Percentiles rank a stretch among this genome's conserved stretches.
These are phyloP conservation scores for Luscinia megarhynchos DNA, from an alignment of 2,797 vertebrate genomes.

Conservation along the genomic window DNA sequence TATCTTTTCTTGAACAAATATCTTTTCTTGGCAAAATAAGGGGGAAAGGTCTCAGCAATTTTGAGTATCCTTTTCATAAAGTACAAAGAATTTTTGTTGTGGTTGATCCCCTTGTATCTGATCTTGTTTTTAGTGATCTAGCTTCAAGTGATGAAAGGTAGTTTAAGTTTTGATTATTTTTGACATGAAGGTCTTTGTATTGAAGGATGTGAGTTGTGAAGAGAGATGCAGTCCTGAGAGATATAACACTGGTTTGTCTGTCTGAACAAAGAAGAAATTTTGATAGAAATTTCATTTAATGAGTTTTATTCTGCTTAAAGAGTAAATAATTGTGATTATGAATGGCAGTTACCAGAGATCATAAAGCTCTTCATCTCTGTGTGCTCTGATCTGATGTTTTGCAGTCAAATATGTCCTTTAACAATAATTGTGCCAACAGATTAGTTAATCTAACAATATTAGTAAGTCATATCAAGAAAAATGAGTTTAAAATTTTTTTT, in stretches of 20 bases:
- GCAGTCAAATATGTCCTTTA: neutral
- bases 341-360: slow-evolving; percentile 4
- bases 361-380: slow-evolving; percentile 12
- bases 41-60: neutral
- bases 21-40: neutral
- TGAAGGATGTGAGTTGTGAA: slow-evolving; percentile 12
- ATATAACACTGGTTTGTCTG: neutral
- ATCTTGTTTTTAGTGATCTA: neutral
- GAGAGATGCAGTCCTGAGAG: slow-evolving; percentile 24
- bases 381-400: neutral
- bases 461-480: neutral
- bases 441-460: neutral
- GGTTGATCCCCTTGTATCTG: neutral
- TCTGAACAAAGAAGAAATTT: slow-evolving; percentile 32
- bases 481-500: neutral
- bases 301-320: slow-evolving; percentile 34
- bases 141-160: neutral
- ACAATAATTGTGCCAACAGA: neutral
- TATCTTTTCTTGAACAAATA: neutral
- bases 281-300: slow-evolving; percentile 47
- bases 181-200: slow-evolving; percentile 37
- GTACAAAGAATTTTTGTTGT: neutral
- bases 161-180: slow-evolving; percentile 47
- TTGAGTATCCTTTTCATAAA: neutral
- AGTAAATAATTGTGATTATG: slow-evolving; percentile 62